Evolutionary conservation across 2,113 vertebrate species (phyloP).

Genomic region (Sphyrna mokarran): DNA sequence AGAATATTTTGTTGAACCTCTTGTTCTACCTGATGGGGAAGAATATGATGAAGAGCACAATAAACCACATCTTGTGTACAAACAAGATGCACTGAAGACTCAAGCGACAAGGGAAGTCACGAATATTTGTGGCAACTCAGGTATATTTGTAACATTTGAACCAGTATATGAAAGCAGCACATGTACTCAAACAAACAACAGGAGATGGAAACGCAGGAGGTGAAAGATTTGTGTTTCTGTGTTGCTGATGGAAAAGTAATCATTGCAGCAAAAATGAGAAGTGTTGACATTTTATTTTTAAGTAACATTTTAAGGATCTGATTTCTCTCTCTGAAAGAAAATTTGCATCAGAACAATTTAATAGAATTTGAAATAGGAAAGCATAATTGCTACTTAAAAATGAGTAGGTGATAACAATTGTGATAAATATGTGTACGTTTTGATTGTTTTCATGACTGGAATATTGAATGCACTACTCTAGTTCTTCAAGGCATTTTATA

Average conservation of each 20-base stretch:
- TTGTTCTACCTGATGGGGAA: constrained; percentile 70
- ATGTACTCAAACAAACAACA: neutral
- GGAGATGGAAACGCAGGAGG: neutral
- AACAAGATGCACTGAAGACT: constrained; percentile 58
- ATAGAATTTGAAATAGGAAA: neutral
- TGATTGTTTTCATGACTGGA: neutral
- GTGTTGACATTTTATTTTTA: neutral
- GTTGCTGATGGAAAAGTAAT: neutral
- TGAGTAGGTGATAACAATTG: neutral
- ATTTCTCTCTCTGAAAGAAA: neutral
- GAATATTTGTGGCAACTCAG: constrained; percentile 76
- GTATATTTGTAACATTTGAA: constrained; percentile 48
- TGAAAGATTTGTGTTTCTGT: neutral
- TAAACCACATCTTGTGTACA: constrained; percentile 91
- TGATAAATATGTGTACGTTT: neutral
- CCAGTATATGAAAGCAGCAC: neutral
- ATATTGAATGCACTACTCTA: neutral
- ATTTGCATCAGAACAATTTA: neutral
- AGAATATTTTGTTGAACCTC: constrained; percentile 93
- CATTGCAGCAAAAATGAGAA: neutral
- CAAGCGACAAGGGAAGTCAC: constrained; percentile 49
- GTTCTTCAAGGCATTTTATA: neutral
- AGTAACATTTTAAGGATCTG: neutral
- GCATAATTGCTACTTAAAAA: neutral
- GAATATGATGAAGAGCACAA: constrained; percentile 85